phyloP scores from a whole-genome alignment of 2,888 invertebrate species.

The Dimorphilus gyrociliatus region DNA sequence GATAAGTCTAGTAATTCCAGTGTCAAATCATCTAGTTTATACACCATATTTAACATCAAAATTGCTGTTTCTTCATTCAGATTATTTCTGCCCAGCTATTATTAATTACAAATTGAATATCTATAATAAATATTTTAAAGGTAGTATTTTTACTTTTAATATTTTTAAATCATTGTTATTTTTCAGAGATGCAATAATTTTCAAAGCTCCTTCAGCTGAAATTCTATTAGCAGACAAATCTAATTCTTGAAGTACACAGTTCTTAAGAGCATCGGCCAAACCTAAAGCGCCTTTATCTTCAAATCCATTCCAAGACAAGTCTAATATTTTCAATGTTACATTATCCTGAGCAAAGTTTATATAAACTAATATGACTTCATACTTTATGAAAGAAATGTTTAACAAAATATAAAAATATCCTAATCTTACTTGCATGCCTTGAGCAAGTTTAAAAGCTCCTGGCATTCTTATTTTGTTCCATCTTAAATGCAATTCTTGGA shows the following conservation, averaged over 20 bases:
- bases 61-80: too few species aligned
- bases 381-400: too few species aligned
- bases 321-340: slow-evolving; percentile 17
- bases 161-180: slow-evolving; percentile 18
- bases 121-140: not conserved
- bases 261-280: slow-evolving; percentile 21
- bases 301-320: slow-evolving; percentile 33
- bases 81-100: too few species aligned
- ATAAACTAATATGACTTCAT: slow-evolving; percentile 2
- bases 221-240: slow-evolving; percentile 26
- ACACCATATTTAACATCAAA: too few species aligned
- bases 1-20: too few species aligned
- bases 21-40: too few species aligned
- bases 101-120: not conserved
- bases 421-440: slow-evolving; percentile 21
- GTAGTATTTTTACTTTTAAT: slow-evolving; percentile 12
- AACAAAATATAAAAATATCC: too few species aligned
- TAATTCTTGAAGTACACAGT: slow-evolving; percentile 18
- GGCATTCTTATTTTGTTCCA: slow-evolving; percentile 28
- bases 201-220: slow-evolving; percentile 21
- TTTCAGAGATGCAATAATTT: slow-evolving; percentile 17
- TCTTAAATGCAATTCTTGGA: slow-evolving; percentile 25
- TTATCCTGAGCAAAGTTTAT: slow-evolving; percentile 24
- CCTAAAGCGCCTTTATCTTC: slow-evolving; percentile 24
- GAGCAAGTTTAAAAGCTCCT: slow-evolving; percentile 20